Percentiles rank a stretch among this genome's conserved stretches.
phyloP scores from a whole-genome alignment of 2,113 vertebrate species.

The Furnarius figulus region DNA sequence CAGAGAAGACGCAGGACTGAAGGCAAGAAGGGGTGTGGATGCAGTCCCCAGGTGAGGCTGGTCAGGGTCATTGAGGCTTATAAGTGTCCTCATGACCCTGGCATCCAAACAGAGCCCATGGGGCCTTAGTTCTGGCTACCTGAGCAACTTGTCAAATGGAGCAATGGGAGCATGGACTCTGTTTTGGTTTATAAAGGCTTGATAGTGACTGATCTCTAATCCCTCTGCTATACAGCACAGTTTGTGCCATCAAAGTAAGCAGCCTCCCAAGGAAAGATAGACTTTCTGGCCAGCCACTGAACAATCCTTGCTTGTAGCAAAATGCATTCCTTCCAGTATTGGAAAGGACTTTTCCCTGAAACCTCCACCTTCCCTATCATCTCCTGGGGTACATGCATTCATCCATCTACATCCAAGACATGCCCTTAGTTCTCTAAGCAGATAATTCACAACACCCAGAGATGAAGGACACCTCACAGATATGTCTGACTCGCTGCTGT shows the following conservation, averaged over 20 bases:
- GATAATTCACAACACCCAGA: neutral
- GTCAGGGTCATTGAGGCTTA: neutral
- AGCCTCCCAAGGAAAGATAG: neutral
- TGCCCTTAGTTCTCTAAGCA: neutral
- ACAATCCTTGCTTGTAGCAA: neutral
- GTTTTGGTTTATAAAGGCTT: neutral
- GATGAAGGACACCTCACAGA: neutral
- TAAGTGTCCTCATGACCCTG: neutral
- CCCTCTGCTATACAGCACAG: neutral
- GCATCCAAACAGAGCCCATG: neutral
- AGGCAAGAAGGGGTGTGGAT: neutral
- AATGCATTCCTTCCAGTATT: neutral
- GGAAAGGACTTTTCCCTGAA: neutral
- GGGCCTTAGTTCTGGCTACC: neutral
- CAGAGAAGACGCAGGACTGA: neutral
- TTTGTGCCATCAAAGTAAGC: neutral
- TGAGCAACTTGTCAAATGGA: neutral
- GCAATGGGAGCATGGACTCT: neutral
- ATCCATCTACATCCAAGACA: neutral
- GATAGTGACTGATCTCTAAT: neutral
- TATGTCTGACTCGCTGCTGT: neutral
- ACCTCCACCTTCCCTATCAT: neutral
- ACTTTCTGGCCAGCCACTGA: neutral
- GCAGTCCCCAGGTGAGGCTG: neutral
- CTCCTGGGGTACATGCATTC: neutral